phyloP scores from a whole-genome alignment of 2,888 invertebrate species.

The Dasysyrphus tricinctus region DNA sequence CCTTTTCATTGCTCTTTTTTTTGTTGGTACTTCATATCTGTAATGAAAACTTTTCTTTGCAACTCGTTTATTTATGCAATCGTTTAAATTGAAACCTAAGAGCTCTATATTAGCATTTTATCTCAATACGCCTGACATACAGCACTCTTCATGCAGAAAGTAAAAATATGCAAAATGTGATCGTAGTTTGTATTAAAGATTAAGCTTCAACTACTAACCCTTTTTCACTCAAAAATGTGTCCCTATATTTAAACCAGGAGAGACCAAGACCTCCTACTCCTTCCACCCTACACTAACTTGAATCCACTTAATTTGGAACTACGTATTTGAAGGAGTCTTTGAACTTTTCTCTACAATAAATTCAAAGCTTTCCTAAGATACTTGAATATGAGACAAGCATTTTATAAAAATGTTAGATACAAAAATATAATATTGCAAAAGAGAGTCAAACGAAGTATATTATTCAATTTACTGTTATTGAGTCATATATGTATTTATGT shows the following conservation, averaged over 20 bases:
- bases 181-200: slow-evolving; percentile 53
- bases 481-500: background rate
- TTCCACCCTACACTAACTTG: background rate
- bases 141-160: slow-evolving; percentile 8
- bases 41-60: background rate
- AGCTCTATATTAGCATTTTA: slow-evolving; percentile 54
- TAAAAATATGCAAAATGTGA: slow-evolving; percentile 49
- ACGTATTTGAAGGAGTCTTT: slow-evolving; percentile 63
- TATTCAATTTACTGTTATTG: slow-evolving; percentile 33
- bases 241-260: background rate
- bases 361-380: slow-evolving; percentile 59
- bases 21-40: too few species aligned
- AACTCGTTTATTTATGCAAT: slow-evolving; percentile 40
- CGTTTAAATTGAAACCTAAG: slow-evolving; percentile 30
- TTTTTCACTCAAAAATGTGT: background rate
- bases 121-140: slow-evolving; percentile 37
- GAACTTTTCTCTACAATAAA: slow-evolving; percentile 71
- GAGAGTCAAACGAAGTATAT: slow-evolving; percentile 55
- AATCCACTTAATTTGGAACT: slow-evolving; percentile 61
- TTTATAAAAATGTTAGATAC: slow-evolving; percentile 46
- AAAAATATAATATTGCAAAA: slow-evolving; percentile 55
- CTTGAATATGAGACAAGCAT: slow-evolving; percentile 21
- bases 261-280: background rate
- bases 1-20: background rate
- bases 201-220: slow-evolving; percentile 39